Evolutionary conservation across 2,797 vertebrate genomes (phyloP), one percentile per base, ranked within the genome.

Genomic region (Cossypha caffra): DNA sequence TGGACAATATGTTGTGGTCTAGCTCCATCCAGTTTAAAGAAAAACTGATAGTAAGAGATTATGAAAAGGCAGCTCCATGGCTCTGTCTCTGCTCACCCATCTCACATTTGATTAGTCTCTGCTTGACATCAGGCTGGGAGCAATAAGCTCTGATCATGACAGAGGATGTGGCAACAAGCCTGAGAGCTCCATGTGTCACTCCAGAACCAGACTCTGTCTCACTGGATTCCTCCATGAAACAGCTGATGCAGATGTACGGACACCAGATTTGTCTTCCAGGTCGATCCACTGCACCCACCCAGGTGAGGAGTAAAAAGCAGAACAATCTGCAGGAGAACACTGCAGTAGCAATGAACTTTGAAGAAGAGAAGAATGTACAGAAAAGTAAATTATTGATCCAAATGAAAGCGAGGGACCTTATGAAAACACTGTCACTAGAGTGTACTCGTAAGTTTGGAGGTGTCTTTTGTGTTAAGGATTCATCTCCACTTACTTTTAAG

Each of bases 81-180:
- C 51, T 90, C 54, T 81, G 79, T 51, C 85, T 75, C 73, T 81
- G 37, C 63, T 93, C 86, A 67, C 79, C 86, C 79, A 88, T 76
- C 95, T 84, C 93, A 84, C 73, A 62, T 96, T 81, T 86, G 80
- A 93, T 95, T 73, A 93, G 79, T 75, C 79, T 84, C 90, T 92
- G 88, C 79, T 92, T 95, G 94, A 93, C 80, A 90, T 84, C 77
- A 78, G 73, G 90, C 88, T 92, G 88, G 90, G 80, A 94, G 93
- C 93, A 86, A 86, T 84, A 78, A 92, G 24, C 69, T 82, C 51
- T 72, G 73, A 86, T 93, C 58, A 16, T 29, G 69, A 66, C 43
- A 63, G 59, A 52, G 80, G 51, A 66, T 68, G 79, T 90, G 83
- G 88, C 80, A 91, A 42, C 40, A 73, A 78, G 92, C 82, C 91